Evolutionary conservation across 2,888 invertebrate species (phyloP).

Genomic region (Nemapogon koenigi): DNA sequence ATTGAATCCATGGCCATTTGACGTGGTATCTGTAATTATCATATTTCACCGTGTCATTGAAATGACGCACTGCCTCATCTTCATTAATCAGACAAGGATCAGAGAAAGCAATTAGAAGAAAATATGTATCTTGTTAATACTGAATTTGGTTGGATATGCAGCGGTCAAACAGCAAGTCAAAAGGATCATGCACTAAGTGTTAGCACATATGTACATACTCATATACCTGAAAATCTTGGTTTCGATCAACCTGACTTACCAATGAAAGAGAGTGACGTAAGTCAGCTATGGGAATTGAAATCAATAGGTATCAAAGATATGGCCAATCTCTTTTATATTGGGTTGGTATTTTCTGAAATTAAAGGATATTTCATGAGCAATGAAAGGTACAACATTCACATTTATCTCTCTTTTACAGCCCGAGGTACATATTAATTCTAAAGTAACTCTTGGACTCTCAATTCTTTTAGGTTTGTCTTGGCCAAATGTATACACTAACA

Average conservation of each 20-base stretch:
- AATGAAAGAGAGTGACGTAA: slow-evolving; percentile 3
- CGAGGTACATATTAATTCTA: background rate
- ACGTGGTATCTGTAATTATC: slow-evolving; percentile 13
- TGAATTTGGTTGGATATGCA: slow-evolving; percentile 17
- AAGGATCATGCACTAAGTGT: no score
- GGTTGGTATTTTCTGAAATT: no score
- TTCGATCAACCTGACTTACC: slow-evolving; percentile 13
- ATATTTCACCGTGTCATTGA: slow-evolving; percentile 13
- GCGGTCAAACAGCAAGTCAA: slow-evolving; percentile 7
- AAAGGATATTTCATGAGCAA: slow-evolving; percentile 15
- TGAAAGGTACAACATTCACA: slow-evolving; percentile 1
- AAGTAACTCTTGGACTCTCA: background rate
- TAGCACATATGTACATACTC: background rate
- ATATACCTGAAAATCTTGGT: background rate
- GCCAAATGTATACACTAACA: background rate
- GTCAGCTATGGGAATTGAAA: slow-evolving; percentile 18
- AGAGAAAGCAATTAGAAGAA: slow-evolving; percentile 13
- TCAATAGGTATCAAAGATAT: slow-evolving; percentile 19
- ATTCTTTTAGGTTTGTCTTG: background rate
- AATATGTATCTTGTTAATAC: slow-evolving; percentile 17
- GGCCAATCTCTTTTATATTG: no score
- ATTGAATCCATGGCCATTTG: slow-evolving; percentile 17
- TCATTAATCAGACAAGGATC: slow-evolving; percentile 1
- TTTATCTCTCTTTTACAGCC: background rate
- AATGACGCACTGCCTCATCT: slow-evolving; percentile 16